Conservation (phyloP, 1,140 invertebrate species). For the Leptinotarsa defecta region DNA sequence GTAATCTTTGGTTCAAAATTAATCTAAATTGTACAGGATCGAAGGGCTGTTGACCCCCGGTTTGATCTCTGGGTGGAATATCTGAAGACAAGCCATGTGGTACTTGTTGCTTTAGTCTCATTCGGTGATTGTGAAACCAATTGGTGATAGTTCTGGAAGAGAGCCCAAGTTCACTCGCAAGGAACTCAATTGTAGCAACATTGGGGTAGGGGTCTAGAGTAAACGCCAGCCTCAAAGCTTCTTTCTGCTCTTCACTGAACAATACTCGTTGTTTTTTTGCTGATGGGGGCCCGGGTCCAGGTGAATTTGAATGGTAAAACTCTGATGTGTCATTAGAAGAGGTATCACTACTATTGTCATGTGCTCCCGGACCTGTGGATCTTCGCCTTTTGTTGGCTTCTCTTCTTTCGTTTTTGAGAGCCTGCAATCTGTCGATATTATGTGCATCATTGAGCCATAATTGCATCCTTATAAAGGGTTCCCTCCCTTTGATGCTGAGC, state of each 20-base stretch:
- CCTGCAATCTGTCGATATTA: conserved; percentile 87
- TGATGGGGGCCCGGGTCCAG: conserved; percentile 74
- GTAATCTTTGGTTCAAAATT: conserved; percentile 82
- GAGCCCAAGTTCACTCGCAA: conserved; percentile 88
- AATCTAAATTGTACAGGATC: conserved; percentile 90
- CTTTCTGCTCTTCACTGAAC: conserved; percentile 98
- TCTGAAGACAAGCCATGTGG: conserved; percentile 73
- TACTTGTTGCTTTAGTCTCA: conserved; percentile 92
- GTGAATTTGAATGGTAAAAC: conserved; percentile 84
- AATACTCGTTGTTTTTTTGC: conserved; percentile 91
- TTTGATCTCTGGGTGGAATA: conserved; percentile 72
- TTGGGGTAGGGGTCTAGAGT: conserved; percentile 95
- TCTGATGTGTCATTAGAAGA: conserved; percentile 87
- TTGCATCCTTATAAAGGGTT: conserved; percentile 98
- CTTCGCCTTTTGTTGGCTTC: conserved; percentile 87
- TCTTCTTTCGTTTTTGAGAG: conserved; percentile 84
- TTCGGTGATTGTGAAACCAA: conserved; percentile 96
- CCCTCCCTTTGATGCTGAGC: conserved; percentile 96
- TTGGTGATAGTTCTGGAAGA: conserved; percentile 96
- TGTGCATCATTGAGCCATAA: conserved; percentile 93
- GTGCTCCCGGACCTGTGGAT: conserved; percentile 74
- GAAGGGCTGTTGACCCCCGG: conserved; percentile 67
- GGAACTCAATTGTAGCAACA: conserved; percentile 91
- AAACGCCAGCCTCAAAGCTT: conserved; percentile 91
- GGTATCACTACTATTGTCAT: conserved; percentile 84